A percentile compares a stretch with the other conserved stretches of the same genome.
These are phyloP conservation scores for Oenanthe oenanthe DNA, from an alignment of 2,113 vertebrate species.

Conservation along the genomic window DNA sequence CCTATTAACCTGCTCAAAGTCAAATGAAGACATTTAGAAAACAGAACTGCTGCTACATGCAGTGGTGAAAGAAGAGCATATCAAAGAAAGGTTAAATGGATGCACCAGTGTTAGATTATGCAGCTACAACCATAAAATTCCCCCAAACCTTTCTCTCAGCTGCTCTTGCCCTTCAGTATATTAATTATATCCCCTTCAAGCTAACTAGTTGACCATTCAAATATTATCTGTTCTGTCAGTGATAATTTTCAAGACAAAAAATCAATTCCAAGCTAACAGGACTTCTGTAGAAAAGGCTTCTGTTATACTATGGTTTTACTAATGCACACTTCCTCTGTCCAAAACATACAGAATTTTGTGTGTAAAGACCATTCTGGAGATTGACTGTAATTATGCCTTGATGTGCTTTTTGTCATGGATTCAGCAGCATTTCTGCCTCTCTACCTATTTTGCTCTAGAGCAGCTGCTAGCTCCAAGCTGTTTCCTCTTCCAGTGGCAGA, in stretches of 20 bases:
- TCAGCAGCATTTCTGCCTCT: constrained; percentile 55
- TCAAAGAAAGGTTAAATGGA: constrained; percentile 12
- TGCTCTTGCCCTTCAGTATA: background rate
- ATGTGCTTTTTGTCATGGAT: constrained; percentile 70
- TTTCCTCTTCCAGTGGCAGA: constrained; percentile 55
- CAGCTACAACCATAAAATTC: background rate
- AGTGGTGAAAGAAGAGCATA: background rate
- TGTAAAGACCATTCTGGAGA: constrained; percentile 64
- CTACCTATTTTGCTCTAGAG: constrained; percentile 74
- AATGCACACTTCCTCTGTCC: constrained; percentile 1
- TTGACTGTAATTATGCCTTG: constrained; percentile 71
- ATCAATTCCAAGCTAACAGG: constrained; percentile 46
- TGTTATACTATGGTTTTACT: constrained; percentile 16
- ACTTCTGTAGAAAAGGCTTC: constrained; percentile 39
- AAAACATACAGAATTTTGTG: constrained; percentile 72
- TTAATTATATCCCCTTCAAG: background rate
- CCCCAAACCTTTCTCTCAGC: background rate
- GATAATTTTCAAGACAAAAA: constrained; percentile 62
- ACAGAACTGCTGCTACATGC: background rate
- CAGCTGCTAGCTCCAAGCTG: constrained; percentile 77
- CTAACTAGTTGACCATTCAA: constrained; percentile 35
- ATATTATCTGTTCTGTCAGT: constrained; percentile 23
- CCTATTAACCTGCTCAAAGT: constrained; percentile 64
- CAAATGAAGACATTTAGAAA: constrained; percentile 63
- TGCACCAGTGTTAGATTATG: background rate